These are phyloP conservation scores for Andrena cerasifolii DNA, from an alignment of 1,140 invertebrate species.

Conservation along the genomic window DNA sequence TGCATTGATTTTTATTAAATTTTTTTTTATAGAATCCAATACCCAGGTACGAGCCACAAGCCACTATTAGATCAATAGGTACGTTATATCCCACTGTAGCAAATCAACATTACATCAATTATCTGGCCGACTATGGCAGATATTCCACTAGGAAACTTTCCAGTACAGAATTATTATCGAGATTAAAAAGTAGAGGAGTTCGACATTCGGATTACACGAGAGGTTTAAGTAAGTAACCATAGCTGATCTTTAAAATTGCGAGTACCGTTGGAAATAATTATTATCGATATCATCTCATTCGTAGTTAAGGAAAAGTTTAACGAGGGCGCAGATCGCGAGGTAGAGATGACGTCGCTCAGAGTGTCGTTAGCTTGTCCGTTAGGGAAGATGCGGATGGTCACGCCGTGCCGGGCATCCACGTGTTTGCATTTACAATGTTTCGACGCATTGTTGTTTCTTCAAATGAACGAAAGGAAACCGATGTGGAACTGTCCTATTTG, in stretches of 20 bases:
- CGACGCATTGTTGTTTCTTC: constrained; percentile 96
- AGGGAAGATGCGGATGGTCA: constrained; percentile 96
- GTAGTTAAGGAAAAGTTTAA: constrained; percentile 96
- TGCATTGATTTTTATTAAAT: constrained; percentile 28
- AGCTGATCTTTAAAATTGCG: background rate
- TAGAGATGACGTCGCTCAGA: constrained; percentile 95
- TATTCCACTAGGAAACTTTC: constrained; percentile 94
- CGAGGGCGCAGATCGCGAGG: constrained; percentile 96
- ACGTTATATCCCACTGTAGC: constrained; percentile 94
- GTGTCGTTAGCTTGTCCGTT: constrained; percentile 97
- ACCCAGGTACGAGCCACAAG: constrained; percentile 98
- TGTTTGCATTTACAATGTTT: constrained; percentile 99
- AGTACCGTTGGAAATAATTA: background rate
- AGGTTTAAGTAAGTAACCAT: constrained; percentile 90
- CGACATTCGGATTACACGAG: constrained; percentile 94
- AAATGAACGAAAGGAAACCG: constrained; percentile 99
- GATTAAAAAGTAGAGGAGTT: constrained; percentile 93
- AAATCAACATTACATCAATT: constrained; percentile 92
- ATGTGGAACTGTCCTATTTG: constrained; percentile 99
- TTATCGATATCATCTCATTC: constrained; percentile 38
- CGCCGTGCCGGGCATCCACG: constrained; percentile 93
- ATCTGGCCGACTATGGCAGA: constrained; percentile 93
- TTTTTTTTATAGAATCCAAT: constrained; percentile 93
- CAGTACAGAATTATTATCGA: constrained; percentile 90
- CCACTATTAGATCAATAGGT: constrained; percentile 96